Evolutionary conservation across 2,888 invertebrate genomes (phyloP).

Genomic region (Pilophorus perplexus): DNA sequence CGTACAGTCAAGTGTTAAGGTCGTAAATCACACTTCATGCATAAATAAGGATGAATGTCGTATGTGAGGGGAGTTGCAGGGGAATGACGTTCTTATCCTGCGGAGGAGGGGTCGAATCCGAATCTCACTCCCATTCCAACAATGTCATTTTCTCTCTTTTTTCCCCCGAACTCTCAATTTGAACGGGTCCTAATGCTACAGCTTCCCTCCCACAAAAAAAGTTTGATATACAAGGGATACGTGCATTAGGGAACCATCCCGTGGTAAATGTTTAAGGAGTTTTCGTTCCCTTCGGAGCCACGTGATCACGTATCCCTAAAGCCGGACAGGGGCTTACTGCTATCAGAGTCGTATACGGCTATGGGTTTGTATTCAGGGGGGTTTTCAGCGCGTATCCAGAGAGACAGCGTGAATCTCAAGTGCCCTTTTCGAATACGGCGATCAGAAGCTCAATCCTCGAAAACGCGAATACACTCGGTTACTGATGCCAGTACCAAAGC

Average conservation of each 20-base stretch:
- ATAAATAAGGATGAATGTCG: background rate
- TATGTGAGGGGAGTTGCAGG: background rate
- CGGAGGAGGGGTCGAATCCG: background rate
- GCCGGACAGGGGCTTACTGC: slow-evolving; percentile 33
- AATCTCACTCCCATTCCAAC: background rate
- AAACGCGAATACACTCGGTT: no score
- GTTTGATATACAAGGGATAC: slow-evolving; percentile 20
- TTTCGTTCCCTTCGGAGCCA: background rate
- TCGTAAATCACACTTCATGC: background rate
- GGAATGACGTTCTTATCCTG: background rate
- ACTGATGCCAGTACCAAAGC: no score
- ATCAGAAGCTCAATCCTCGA: no score
- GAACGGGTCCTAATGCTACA: slow-evolving; percentile 2
- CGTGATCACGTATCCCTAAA: slow-evolving; percentile 26
- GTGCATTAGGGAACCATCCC: slow-evolving; percentile 14
- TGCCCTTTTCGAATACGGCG: no score
- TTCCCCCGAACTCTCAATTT: background rate
- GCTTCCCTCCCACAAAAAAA: background rate
- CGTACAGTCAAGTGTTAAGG: background rate
- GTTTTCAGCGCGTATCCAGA: no score
- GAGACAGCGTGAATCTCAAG: no score
- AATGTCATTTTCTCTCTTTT: background rate
- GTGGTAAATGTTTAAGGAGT: slow-evolving; percentile 17
- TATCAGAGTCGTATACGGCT: slow-evolving; percentile 31
- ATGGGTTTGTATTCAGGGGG: slow-evolving; percentile 41